Evolutionary conservation across 1,140 invertebrate species (phyloP).

Genomic region (Drosophila melanogaster): DNA sequence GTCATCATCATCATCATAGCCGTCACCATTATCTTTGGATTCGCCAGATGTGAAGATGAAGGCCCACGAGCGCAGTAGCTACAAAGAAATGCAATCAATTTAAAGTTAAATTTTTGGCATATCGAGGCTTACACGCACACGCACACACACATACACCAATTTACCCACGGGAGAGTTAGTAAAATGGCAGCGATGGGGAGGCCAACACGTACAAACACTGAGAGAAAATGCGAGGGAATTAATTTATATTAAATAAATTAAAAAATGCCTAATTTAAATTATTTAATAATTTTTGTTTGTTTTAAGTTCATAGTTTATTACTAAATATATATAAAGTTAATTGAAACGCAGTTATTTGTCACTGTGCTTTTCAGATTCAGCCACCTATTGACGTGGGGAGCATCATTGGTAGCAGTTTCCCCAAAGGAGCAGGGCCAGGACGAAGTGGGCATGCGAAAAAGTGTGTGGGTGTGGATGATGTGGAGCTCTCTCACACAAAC

Average conservation of each 20-base stretch:
- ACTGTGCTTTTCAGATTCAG: conserved; percentile 15
- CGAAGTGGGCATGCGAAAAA: neutral
- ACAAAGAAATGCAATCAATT: conserved; percentile 66
- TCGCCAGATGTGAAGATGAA: conserved; percentile 14
- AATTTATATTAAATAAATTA: too few species aligned
- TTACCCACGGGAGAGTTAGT: conserved; percentile 38
- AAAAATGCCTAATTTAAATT: too few species aligned
- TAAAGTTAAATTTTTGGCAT: conserved; percentile 65
- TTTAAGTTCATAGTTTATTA: too few species aligned
- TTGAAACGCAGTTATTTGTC: neutral
- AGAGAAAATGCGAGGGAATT: neutral
- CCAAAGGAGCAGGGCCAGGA: conserved; percentile 9
- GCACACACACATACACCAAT: neutral
- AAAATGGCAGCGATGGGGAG: conserved; percentile 7
- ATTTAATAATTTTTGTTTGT: too few species aligned
- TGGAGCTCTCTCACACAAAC: conserved; percentile 15
- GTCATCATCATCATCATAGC: neutral
- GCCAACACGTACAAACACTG: conserved; percentile 11
- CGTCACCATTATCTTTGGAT: conserved; percentile 2
- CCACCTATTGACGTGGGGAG: conserved; percentile 53
- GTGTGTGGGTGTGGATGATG: neutral
- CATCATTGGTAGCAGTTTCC: conserved; percentile 41
- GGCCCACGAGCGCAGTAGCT: conserved; percentile 42
- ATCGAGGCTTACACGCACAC: conserved; percentile 50
- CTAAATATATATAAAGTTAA: neutral